A percentile compares a stretch with the other conserved stretches of the same genome.
phyloP scores from a whole-genome alignment of 2,888 invertebrate genomes.

The Chalcis sispes region DNA sequence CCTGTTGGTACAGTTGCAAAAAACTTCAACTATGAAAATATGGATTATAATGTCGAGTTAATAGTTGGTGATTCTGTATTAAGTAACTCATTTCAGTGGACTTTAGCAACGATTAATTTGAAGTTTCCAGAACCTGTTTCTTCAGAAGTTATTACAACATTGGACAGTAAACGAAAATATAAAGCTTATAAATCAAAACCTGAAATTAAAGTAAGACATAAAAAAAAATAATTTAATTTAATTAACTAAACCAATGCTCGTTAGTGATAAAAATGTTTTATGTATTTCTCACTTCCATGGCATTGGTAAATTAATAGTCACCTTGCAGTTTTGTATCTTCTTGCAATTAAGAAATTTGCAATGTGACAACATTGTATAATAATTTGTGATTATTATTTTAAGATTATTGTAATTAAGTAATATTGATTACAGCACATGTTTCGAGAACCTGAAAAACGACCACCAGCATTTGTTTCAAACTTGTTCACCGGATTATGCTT shows the following conservation, averaged over 20 bases:
- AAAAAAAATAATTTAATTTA: constrained; percentile 8
- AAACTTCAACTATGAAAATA: constrained; percentile 87
- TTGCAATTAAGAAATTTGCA: constrained; percentile 15
- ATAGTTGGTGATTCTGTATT: constrained; percentile 94
- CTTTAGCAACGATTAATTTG: constrained; percentile 86
- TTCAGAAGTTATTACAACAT: constrained; percentile 66
- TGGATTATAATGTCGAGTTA: constrained; percentile 87
- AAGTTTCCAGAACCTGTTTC: constrained; percentile 79
- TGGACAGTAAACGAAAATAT: constrained; percentile 66
- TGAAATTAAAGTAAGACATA: constrained; percentile 79
- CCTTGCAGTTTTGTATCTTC: constrained; percentile 24
- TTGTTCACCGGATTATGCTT: constrained; percentile 91
- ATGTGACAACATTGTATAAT: constrained; percentile 24
- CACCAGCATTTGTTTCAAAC: constrained; percentile 91
- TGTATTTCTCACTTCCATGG: constrained; percentile 72
- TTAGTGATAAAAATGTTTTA: constrained; percentile 66
- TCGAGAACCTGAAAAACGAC: constrained; percentile 93
- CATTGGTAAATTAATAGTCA: constrained; percentile 71
- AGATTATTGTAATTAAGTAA: constrained; percentile 4
- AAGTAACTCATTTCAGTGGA: constrained; percentile 93
- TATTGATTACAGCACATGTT: constrained; percentile 84
- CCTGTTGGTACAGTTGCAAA: constrained; percentile 88
- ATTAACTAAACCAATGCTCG: constrained; percentile 69
- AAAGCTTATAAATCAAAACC: constrained; percentile 78
- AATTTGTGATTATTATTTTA: background rate